Evolutionary conservation across 2,113 vertebrate genomes (phyloP).

Genomic region (Pituophis catenifer): DNA sequence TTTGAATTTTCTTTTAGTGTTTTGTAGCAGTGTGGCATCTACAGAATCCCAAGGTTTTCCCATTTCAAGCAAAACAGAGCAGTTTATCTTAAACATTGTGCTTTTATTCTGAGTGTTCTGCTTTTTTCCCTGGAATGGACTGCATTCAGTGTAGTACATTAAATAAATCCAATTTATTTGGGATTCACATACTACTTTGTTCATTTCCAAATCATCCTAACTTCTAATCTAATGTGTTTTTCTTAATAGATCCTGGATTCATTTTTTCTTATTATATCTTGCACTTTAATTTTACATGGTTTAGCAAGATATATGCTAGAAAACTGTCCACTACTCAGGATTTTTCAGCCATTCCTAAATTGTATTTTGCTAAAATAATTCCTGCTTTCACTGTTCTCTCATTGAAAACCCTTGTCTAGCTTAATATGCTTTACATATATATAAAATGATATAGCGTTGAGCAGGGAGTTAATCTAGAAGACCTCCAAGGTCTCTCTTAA

Average conservation of each 20-base stretch:
- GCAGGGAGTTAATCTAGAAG: background rate
- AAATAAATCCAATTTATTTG: background rate
- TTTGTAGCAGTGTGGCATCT: background rate
- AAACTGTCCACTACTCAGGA: background rate
- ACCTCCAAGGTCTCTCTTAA: background rate
- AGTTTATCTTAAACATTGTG: background rate
- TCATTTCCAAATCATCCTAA: background rate
- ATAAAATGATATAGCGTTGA: too few species aligned
- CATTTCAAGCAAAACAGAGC: background rate
- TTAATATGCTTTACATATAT: background rate
- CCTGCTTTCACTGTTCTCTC: background rate
- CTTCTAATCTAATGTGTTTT: background rate
- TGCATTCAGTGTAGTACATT: background rate
- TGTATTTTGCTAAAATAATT: background rate
- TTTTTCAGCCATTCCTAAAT: background rate
- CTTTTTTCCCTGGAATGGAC: background rate
- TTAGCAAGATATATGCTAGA: background rate
- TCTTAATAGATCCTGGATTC: background rate
- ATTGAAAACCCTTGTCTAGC: background rate
- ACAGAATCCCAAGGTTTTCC: background rate
- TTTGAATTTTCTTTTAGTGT: background rate
- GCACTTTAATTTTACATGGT: background rate
- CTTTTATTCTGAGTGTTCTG: background rate
- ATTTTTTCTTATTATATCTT: background rate
- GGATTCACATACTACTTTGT: background rate